Conservation (phyloP, 2,797 vertebrate genomes). For the Scolopax rusticola region DNA sequence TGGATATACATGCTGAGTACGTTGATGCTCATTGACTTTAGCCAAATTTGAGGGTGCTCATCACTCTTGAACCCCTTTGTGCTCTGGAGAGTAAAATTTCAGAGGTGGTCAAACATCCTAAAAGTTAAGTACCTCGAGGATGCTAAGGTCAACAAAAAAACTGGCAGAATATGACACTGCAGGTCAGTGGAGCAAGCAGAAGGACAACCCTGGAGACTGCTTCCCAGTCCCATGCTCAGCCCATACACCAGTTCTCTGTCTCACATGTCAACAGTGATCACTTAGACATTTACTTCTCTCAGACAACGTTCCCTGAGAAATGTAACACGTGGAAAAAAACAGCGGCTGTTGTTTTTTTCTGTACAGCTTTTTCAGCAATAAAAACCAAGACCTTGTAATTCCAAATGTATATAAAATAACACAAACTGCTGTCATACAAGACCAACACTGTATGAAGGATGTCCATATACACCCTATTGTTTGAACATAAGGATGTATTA, state of each 20-base stretch:
- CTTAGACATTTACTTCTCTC: neutral
- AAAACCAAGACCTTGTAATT: neutral
- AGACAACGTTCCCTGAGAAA: neutral
- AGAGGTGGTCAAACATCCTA: neutral
- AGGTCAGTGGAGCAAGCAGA: neutral
- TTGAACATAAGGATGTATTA: neutral
- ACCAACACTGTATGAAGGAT: accelerated
- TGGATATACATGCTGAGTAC: neutral
- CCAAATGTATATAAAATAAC: neutral
- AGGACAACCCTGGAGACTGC: neutral
- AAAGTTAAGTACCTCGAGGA: neutral
- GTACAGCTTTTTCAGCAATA: neutral
- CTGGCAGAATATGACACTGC: neutral
- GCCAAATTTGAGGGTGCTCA: neutral
- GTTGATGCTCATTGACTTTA: neutral
- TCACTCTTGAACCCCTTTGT: neutral
- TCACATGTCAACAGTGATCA: neutral
- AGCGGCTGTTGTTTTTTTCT: neutral
- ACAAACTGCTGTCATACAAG: neutral
- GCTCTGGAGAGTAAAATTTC: neutral
- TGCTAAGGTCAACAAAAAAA: neutral
- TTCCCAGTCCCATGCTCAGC: neutral
- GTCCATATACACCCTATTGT: accelerated
- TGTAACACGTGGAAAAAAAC: neutral
- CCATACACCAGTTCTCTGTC: neutral